Evolutionary conservation across 1,140 invertebrate species (phyloP), one percentile per base, ranked within the genome.

Genomic region (Solen grandis): DNA sequence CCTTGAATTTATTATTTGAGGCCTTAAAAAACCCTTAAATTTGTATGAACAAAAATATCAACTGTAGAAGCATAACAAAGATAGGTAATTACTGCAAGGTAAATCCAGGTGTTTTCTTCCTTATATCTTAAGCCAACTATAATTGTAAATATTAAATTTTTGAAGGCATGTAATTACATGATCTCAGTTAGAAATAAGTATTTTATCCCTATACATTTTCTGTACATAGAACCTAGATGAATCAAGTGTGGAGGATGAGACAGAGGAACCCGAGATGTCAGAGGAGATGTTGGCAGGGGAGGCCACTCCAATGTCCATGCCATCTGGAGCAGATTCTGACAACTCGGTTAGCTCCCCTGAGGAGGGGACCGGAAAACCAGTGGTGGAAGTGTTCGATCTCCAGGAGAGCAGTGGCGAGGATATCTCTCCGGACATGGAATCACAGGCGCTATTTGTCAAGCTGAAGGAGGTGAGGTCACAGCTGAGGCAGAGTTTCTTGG

Each of bases 381-480:
- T 73, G 19, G 81, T 86, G 27, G 87, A 87, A 50, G 83, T 86
- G 16, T 86, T 86, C 62, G 87, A 88, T 19, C 76, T 88, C 4
- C 75, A 73, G 19, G 86, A 86, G 52, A 86, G 84, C 36, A 87
- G 86, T 57, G 86, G 85, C 16, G 87, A 88, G 22, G 83, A 84
- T 41, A 81, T 85, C 4, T 85, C 86, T 0, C 88, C 88, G 1
- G 88, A 89, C 57, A 87, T 89, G 86, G 86, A 87, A 55, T 78
- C 87, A 27, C 87, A 89, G 75, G 87, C 87, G 8, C 68, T 90
- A 50, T 90, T 90, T 77, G 73, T 89, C 87, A 94, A 95, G 81
- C 92, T 96, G 84, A 95, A 95, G 92, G 95, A 97, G 95, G 96
- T 97, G 55, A 63, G 57, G 5, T 63, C 46, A 54, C 4, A 54